Conservation (phyloP, 2,888 invertebrate species). For the Agonum fuliginosum region DNA sequence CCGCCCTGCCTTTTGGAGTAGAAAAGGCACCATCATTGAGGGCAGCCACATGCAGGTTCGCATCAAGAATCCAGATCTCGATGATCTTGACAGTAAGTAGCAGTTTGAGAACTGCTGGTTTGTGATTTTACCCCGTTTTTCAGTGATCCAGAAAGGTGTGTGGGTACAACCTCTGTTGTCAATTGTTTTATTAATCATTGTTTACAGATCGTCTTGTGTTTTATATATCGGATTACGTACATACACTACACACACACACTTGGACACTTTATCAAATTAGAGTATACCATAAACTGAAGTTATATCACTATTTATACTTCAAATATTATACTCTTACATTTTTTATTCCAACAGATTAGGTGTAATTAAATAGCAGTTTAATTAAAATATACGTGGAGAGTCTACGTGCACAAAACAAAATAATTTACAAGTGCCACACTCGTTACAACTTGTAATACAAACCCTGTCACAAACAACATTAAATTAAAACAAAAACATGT, state of each 20-base stretch:
- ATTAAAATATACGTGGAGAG: no score
- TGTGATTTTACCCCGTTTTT: slow-evolving; percentile 21
- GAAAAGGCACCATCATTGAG: slow-evolving; percentile 40
- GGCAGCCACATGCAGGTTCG: slow-evolving; percentile 41
- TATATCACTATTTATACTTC: slow-evolving; percentile 30
- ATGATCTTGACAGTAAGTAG: slow-evolving; percentile 53
- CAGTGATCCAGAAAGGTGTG: slow-evolving; percentile 44
- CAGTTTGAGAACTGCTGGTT: not conserved
- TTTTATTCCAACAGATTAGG: not conserved
- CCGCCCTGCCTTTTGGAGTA: slow-evolving; percentile 50
- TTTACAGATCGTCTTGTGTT: slow-evolving; percentile 24
- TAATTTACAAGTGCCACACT: no score
- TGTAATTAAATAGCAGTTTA: slow-evolving; percentile 14
- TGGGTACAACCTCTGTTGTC: slow-evolving; percentile 23
- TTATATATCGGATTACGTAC: slow-evolving; percentile 22
- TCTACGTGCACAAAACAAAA: no score
- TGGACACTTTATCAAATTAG: slow-evolving; percentile 22
- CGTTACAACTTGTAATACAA: no score
- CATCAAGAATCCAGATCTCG: not conserved
- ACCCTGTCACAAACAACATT: no score
- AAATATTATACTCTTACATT: slow-evolving; percentile 33
- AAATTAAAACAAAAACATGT: no score
- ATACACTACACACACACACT: slow-evolving; percentile 26
- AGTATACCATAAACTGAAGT: slow-evolving; percentile 25
- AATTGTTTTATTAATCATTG: slow-evolving; percentile 35